Percentiles rank a stretch among this genome's conserved stretches.
Conservation (phyloP, 2,797 vertebrate genomes). For the Danio tinwini region DNA sequence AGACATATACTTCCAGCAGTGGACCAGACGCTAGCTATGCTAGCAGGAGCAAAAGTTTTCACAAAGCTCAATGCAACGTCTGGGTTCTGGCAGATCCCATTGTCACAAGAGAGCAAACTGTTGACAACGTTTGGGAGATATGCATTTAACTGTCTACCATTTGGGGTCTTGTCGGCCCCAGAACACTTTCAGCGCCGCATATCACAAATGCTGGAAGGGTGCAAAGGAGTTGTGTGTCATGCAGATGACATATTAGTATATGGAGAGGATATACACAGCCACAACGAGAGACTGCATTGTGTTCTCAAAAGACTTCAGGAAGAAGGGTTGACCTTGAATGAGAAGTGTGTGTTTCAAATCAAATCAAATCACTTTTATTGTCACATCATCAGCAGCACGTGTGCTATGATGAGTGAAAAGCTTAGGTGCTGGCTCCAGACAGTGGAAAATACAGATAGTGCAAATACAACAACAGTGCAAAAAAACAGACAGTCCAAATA, state of each 20-base stretch:
- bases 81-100: slow-evolving; percentile 46
- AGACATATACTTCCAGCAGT: slow-evolving; percentile 52
- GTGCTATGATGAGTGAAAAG: no score
- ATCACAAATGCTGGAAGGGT: slow-evolving; percentile 34
- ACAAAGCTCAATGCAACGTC: slow-evolving; percentile 45
- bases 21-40: slow-evolving; percentile 40
- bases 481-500: no score
- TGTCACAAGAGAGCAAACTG: slow-evolving; percentile 16
- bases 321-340: slow-evolving; percentile 6
- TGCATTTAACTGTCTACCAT: slow-evolving; percentile 45
- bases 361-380: no score
- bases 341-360: slow-evolving; percentile 53
- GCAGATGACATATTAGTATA: slow-evolving; percentile 35
- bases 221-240: slow-evolving; percentile 23
- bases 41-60: slow-evolving; percentile 29
- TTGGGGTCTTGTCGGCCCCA: slow-evolving; percentile 46
- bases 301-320: neutral
- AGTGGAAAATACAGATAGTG: no score
- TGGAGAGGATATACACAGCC: neutral
- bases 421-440: no score
- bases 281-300: slow-evolving; percentile 21
- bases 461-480: no score
- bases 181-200: slow-evolving; percentile 38
- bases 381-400: no score
- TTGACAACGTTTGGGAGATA: slow-evolving; percentile 25